Evolutionary conservation across 2,113 vertebrate genomes (phyloP).

Genomic region (Syrrhaptes paradoxus): DNA sequence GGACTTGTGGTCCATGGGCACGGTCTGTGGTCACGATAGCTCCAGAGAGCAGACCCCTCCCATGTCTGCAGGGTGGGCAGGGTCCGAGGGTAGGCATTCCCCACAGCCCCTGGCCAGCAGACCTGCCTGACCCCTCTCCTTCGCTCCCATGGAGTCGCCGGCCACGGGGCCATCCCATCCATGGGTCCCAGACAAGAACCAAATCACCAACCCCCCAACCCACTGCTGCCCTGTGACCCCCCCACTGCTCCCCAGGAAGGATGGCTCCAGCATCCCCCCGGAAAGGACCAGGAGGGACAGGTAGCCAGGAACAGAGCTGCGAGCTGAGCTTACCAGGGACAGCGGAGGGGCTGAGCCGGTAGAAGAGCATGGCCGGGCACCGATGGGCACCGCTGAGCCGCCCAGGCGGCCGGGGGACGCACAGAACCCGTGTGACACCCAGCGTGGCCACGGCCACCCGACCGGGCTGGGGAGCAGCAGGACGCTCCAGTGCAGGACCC

Average conservation of each 20-base stretch:
- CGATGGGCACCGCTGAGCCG: accelerated
- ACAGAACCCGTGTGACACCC: background rate
- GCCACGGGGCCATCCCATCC: background rate
- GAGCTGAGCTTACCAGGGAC: background rate
- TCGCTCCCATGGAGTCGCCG: accelerated
- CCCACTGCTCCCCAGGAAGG: background rate
- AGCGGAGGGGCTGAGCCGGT: background rate
- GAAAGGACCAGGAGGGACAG: background rate
- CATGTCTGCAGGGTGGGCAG: accelerated
- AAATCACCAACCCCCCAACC: background rate
- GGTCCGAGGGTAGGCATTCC: background rate
- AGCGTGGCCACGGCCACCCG: accelerated
- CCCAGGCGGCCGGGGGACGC: accelerated
- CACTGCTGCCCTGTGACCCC: background rate
- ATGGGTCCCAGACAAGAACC: background rate
- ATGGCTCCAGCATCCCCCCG: accelerated
- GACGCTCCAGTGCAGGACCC: background rate
- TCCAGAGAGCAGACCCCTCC: background rate
- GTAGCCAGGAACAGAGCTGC: background rate
- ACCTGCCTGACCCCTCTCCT: background rate
- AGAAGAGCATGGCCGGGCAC: background rate
- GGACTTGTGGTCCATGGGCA: no score
- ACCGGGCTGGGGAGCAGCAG: background rate
- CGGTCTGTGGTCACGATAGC: background rate
- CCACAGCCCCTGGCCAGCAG: accelerated